A percentile compares a stretch with the other conserved stretches of the same genome.
Conservation (phyloP, 2,888 invertebrate species). For the Plebejus anna region DNA sequence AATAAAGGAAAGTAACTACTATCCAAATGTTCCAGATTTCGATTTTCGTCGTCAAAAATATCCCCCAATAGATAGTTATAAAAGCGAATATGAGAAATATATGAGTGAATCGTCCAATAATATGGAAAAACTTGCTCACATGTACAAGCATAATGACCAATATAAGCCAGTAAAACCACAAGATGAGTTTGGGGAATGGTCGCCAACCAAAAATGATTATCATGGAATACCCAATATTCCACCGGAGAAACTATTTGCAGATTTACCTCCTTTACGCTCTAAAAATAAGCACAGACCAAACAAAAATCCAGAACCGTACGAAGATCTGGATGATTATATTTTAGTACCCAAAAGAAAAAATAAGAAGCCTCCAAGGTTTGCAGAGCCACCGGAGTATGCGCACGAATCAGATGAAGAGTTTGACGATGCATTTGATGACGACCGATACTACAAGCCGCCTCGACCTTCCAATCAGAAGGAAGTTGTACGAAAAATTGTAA, state of each 20-base stretch:
- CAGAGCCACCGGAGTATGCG: conserved; percentile 55
- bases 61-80: conserved; percentile 51
- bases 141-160: conserved; percentile 46
- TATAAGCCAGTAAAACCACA: conserved; percentile 54
- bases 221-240: conserved; percentile 54
- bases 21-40: conserved; percentile 51
- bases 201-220: conserved; percentile 47
- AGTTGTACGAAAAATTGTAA: conserved; percentile 63
- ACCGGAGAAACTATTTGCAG: conserved; percentile 54
- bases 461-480: conserved; percentile 53
- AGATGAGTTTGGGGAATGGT: conserved; percentile 49
- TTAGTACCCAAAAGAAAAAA: conserved; percentile 69
- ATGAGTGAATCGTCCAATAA: conserved; percentile 52
- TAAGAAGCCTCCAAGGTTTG: conserved; percentile 52
- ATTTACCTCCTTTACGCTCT: conserved; percentile 56
- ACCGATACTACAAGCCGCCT: conserved; percentile 50
- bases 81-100: conserved; percentile 59
- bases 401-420: conserved; percentile 59
- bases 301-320: conserved; percentile 53
- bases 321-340: conserved; percentile 62
- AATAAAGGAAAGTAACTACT: conserved; percentile 51
- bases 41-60: conserved; percentile 56
- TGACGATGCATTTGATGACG: conserved; percentile 55
- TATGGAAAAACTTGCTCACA: conserved; percentile 54
- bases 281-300: conserved; percentile 61